Conservation (phyloP, 2,797 vertebrate species). For the Carapus acus region DNA sequence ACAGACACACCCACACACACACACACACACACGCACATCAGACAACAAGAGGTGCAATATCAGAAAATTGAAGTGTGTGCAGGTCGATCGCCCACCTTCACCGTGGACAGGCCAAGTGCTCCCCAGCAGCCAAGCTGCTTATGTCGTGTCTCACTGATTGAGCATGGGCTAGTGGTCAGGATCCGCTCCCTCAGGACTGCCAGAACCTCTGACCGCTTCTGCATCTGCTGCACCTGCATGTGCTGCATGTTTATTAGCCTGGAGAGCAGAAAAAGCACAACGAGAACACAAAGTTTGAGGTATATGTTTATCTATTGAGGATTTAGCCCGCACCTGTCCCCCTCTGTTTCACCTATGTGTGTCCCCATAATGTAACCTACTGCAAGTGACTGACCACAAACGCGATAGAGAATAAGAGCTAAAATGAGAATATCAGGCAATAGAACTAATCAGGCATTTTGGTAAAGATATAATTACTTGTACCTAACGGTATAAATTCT, state of each 20-base stretch:
- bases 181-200: constrained; percentile 84
- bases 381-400: too few relatives aligned
- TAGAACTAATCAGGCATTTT: too few relatives aligned
- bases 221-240: constrained; percentile 75
- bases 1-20: constrained; percentile 1
- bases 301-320: too few relatives aligned
- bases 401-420: too few relatives aligned
- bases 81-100: constrained; percentile 34
- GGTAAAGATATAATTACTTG: too few relatives aligned
- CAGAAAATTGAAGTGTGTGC: neutral
- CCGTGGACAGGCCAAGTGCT: constrained; percentile 23
- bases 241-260: constrained; percentile 79
- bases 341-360: too few relatives aligned
- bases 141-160: constrained; percentile 70
- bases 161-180: constrained; percentile 76
- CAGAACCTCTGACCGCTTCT: constrained; percentile 72
- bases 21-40: neutral
- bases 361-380: too few relatives aligned
- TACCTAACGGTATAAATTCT: too few relatives aligned
- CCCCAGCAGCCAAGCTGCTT: constrained; percentile 60
- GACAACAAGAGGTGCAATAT: too few relatives aligned
- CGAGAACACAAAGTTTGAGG: too few relatives aligned
- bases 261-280: constrained; percentile 6
- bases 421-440: too few relatives aligned
- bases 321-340: too few relatives aligned